phyloP scores from a whole-genome alignment of 2,113 vertebrate genomes.

The Cromileptes altivelis region DNA sequence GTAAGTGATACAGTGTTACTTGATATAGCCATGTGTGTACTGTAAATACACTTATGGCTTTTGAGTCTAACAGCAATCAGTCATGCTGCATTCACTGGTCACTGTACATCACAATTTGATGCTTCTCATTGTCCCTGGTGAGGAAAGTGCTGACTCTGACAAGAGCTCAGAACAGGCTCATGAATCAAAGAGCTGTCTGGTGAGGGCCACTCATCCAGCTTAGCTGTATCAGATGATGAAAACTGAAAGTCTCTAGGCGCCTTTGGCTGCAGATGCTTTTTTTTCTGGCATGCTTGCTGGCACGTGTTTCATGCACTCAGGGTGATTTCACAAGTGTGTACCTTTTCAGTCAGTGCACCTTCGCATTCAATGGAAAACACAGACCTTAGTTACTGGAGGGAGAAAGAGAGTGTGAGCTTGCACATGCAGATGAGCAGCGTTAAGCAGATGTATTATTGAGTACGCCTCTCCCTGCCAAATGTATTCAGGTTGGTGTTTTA shows the following conservation, averaged over 20 bases:
- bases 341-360: conserved; percentile 30
- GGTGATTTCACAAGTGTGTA: conserved; percentile 38
- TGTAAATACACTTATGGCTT: neutral
- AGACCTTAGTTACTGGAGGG: neutral
- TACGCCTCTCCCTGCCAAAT: neutral
- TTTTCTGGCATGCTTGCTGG: conserved; percentile 21
- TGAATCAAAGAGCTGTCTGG: conserved; percentile 33
- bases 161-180: conserved; percentile 11
- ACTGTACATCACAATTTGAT: conserved; percentile 22
- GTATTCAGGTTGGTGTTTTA: conserved; percentile 8
- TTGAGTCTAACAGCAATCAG: neutral
- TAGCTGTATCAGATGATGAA: neutral
- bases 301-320: conserved; percentile 18
- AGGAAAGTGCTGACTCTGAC: conserved; percentile 41
- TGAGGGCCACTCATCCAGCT: conserved; percentile 4
- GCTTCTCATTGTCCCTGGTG: neutral
- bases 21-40: neutral
- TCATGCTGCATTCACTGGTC: conserved; percentile 17
- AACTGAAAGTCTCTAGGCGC: conserved; percentile 12
- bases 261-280: conserved; percentile 29
- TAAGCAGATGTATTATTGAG: conserved; percentile 35
- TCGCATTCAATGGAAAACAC: conserved; percentile 33
- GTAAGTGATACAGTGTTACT: neutral
- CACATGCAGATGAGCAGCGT: neutral
- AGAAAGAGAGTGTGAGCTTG: neutral